Evolutionary conservation across 2,888 invertebrate genomes (phyloP).

Genomic region (Cantharis lateralis): DNA sequence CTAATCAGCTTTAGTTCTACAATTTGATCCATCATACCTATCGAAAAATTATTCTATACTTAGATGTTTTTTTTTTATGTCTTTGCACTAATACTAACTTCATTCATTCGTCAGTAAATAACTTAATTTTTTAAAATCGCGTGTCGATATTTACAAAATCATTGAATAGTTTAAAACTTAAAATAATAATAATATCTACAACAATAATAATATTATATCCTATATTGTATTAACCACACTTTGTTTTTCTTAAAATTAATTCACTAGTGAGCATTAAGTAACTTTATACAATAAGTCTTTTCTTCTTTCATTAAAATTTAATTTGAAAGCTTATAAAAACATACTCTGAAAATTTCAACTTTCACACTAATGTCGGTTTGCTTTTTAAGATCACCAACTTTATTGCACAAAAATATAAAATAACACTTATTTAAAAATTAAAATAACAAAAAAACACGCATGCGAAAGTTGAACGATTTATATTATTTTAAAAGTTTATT

Average conservation of each 20-base stretch:
- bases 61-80: slow-evolving; percentile 39
- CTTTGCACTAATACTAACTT: slow-evolving; percentile 45
- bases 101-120: slow-evolving; percentile 44
- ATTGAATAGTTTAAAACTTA: slow-evolving; percentile 41
- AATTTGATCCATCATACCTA: slow-evolving; percentile 22
- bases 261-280: slow-evolving; percentile 34
- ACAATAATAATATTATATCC: slow-evolving; percentile 37
- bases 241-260: slow-evolving; percentile 44
- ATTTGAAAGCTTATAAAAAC: slow-evolving; percentile 9
- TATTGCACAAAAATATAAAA: slow-evolving; percentile 28
- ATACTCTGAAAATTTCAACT: slow-evolving; percentile 12
- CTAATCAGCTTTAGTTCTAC: slow-evolving; percentile 22
- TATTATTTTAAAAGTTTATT: slow-evolving; percentile 10
- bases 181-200: slow-evolving; percentile 47
- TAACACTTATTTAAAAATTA: slow-evolving; percentile 21
- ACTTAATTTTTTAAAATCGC: slow-evolving; percentile 43
- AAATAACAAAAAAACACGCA: slow-evolving; percentile 20
- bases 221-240: slow-evolving; percentile 52
- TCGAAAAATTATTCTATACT: slow-evolving; percentile 34
- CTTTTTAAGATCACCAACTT: slow-evolving; percentile 17
- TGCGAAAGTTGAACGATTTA: slow-evolving; percentile 18
- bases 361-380: slow-evolving; percentile 14
- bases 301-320: neutral
- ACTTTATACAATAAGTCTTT: slow-evolving; percentile 23
- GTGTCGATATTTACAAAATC: slow-evolving; percentile 51